Percentiles rank a stretch among this genome's conserved stretches.
Conservation (phyloP, 2,113 vertebrate species). For the Montifringilla adamsi region DNA sequence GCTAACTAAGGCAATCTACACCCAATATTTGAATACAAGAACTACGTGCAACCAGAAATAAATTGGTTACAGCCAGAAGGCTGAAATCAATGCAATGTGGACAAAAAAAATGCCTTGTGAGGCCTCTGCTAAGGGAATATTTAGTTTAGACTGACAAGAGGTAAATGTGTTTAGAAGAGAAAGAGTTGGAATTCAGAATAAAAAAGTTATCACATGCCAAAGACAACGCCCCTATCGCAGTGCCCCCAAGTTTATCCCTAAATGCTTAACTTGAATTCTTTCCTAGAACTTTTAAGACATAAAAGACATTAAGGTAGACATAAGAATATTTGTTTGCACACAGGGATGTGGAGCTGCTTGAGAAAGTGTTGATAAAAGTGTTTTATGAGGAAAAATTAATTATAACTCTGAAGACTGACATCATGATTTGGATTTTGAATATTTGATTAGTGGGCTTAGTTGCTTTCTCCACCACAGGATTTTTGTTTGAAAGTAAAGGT, state of each 20-base stretch:
- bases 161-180: neutral
- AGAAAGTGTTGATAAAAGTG: neutral
- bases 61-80: neutral
- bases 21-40: neutral
- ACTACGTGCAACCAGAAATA: neutral
- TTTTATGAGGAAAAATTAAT: neutral
- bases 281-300: neutral
- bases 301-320: neutral
- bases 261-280: neutral
- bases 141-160: neutral
- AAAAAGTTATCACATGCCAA: accelerated
- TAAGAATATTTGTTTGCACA: neutral
- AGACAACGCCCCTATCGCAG: neutral
- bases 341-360: neutral
- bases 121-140: neutral
- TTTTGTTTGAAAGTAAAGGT: neutral
- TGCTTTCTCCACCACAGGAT: neutral
- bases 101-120: neutral
- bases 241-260: neutral
- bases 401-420: neutral
- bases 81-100: neutral
- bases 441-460: neutral
- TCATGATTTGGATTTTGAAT: neutral
- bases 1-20: neutral
- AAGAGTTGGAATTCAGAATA: neutral